Evolutionary conservation across 2,888 invertebrate genomes (phyloP).

Genomic region (Sclerodermus sp.): DNA sequence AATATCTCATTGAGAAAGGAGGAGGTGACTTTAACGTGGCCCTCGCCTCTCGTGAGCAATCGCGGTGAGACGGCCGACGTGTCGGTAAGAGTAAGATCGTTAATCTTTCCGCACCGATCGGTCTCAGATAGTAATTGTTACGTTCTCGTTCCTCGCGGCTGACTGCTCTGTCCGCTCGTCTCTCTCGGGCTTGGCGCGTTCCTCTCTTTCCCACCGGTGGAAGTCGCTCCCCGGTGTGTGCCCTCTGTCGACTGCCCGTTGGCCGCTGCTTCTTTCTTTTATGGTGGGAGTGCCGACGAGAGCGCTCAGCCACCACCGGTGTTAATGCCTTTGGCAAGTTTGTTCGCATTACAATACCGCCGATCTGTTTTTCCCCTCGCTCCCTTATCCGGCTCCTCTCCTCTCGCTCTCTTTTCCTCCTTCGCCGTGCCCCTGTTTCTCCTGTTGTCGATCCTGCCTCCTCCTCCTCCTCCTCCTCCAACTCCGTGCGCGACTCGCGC

Average conservation of each 20-base stretch:
- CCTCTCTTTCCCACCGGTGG: not conserved
- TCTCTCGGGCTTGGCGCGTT: not conserved
- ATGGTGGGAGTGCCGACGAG: conserved; percentile 23
- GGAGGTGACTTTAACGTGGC: conserved; percentile 57
- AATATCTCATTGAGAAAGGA: conserved; percentile 56
- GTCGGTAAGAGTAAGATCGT: conserved; percentile 55
- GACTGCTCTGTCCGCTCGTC: conserved; percentile 36
- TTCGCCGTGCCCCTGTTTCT: conserved; percentile 1
- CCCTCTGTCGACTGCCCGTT: conserved; percentile 9
- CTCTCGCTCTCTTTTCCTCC: conserved; percentile 1
- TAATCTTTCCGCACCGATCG: conserved; percentile 57
- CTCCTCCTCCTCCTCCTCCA: conserved; percentile 4
- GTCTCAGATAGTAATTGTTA: conserved; percentile 58
- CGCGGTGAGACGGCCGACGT: conserved; percentile 47
- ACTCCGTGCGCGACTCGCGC: conserved; percentile 19
- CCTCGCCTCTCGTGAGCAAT: conserved; percentile 14
- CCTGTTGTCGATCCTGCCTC: not conserved
- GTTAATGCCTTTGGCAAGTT: conserved; percentile 44
- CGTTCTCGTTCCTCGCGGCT: conserved; percentile 54
- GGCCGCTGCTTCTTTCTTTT: conserved; percentile 21
- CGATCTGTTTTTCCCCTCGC: conserved; percentile 24
- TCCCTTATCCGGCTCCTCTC: not conserved
- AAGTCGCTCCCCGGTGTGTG: conserved; percentile 14
- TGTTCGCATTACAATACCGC: conserved; percentile 35
- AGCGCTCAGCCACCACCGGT: conserved; percentile 35